These are phyloP conservation scores for Papilio dardanus DNA, from an alignment of 1,140 invertebrate species.

Conservation along the genomic window DNA sequence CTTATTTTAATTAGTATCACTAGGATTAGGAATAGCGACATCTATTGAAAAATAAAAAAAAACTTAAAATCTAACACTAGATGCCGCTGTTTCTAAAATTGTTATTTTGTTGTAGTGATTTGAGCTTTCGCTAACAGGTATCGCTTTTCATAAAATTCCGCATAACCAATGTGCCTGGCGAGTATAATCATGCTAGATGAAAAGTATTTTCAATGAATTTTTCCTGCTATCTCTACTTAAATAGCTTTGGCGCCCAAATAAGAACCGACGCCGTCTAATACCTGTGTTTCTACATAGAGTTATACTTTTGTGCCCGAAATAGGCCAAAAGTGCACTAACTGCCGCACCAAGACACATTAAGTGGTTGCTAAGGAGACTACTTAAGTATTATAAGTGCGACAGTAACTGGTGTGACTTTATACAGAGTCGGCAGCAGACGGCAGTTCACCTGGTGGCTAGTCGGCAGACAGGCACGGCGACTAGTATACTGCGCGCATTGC, in stretches of 20 bases:
- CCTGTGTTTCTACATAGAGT: no score
- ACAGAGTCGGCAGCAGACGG: constrained; percentile 91
- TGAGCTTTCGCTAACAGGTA: not conserved
- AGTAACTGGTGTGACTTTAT: not conserved
- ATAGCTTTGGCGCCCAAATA: no score
- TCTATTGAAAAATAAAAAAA: not conserved
- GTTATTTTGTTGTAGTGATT: not conserved
- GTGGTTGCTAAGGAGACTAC: not conserved
- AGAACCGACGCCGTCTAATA: no score
- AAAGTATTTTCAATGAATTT: no score
- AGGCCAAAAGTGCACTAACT: no score
- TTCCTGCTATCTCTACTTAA: no score
- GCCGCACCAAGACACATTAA: not conserved
- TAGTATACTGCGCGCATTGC: constrained; percentile 92
- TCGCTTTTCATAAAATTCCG: not conserved
- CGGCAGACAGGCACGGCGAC: constrained; percentile 95
- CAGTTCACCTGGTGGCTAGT: constrained; percentile 95
- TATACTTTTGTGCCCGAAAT: no score
- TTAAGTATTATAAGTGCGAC: not conserved
- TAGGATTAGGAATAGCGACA: not conserved
- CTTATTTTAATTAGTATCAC: not conserved
- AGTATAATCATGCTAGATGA: no score
- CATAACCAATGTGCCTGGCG: no score
- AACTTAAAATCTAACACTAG: not conserved
- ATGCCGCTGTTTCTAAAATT: not conserved